Evolutionary conservation across 2,797 vertebrate genomes (phyloP).

Genomic region (Trichosurus vulpecula): DNA sequence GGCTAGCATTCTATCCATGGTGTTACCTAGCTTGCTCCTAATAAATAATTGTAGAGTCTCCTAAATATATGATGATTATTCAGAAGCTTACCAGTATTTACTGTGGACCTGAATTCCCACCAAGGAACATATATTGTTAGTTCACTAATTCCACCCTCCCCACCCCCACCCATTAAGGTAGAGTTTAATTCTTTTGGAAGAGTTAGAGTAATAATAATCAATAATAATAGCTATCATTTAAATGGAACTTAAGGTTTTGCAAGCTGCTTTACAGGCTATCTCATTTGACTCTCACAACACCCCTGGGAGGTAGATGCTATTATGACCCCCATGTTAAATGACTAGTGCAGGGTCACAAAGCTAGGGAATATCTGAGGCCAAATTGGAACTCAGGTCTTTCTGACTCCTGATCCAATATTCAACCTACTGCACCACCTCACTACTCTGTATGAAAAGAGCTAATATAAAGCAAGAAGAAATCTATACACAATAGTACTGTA

Average conservation of each 20-base stretch:
- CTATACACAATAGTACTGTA: neutral
- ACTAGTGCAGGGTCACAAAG: neutral
- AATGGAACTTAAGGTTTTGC: neutral
- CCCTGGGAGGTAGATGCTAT: neutral
- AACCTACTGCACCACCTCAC: neutral
- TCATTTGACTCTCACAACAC: neutral
- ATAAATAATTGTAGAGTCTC: conserved; percentile 66
- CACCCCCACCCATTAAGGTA: neutral
- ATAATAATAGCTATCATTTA: conserved; percentile 13
- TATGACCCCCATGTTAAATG: neutral
- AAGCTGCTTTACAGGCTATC: neutral
- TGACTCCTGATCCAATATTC: neutral
- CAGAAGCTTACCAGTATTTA: conserved; percentile 42
- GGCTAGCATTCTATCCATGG: neutral
- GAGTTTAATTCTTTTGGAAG: conserved; percentile 41
- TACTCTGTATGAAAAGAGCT: neutral
- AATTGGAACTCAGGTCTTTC: neutral
- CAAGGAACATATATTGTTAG: neutral
- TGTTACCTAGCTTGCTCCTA: conserved; percentile 33
- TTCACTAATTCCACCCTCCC: neutral
- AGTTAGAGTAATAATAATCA: conserved; percentile 24
- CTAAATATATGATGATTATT: conserved; percentile 35
- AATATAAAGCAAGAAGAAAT: conserved; percentile 40
- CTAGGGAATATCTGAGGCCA: neutral
- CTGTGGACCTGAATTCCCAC: conserved; percentile 28